phyloP scores from a whole-genome alignment of 2,113 vertebrate species.

The Heloderma charlesbogerti region DNA sequence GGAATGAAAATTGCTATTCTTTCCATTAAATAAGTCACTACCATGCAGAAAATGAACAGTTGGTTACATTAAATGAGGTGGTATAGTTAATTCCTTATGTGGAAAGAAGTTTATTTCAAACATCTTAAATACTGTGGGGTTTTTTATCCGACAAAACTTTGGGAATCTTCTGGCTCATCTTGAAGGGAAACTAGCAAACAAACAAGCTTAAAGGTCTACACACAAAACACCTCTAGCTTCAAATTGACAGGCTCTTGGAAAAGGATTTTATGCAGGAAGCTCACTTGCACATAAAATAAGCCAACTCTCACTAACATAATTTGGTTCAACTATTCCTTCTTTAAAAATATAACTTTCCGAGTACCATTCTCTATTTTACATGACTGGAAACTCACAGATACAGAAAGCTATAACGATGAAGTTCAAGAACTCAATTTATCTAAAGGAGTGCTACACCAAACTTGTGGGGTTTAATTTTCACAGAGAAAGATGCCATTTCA shows the following conservation, averaged over 20 bases:
- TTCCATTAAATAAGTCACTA: slow-evolving; percentile 54
- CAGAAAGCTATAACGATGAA: no score
- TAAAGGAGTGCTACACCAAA: background rate
- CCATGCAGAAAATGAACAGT: slow-evolving; percentile 49
- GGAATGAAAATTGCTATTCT: slow-evolving; percentile 44
- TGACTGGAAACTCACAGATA: background rate
- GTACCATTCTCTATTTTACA: background rate
- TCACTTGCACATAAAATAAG: background rate
- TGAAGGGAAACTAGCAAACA: background rate
- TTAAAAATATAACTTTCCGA: background rate
- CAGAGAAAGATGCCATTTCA: background rate
- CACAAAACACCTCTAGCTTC: background rate
- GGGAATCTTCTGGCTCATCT: background rate
- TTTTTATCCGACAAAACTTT: slow-evolving; percentile 35
- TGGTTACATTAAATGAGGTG: slow-evolving; percentile 50
- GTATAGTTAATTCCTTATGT: slow-evolving; percentile 35
- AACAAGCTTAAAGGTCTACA: background rate
- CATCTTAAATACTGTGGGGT: slow-evolving; percentile 36
- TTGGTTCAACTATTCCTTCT: background rate
- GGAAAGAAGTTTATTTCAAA: slow-evolving; percentile 25
- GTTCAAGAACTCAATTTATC: background rate
- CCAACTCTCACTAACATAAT: background rate
- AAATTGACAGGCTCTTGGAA: background rate
- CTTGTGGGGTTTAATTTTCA: background rate
- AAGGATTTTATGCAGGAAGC: background rate